Evolutionary conservation across 35 echinoderm and acorn worm species (phyloP), one percentile per base, ranked within the genome.

Genomic region (Apostichopus parvimensis): DNA sequence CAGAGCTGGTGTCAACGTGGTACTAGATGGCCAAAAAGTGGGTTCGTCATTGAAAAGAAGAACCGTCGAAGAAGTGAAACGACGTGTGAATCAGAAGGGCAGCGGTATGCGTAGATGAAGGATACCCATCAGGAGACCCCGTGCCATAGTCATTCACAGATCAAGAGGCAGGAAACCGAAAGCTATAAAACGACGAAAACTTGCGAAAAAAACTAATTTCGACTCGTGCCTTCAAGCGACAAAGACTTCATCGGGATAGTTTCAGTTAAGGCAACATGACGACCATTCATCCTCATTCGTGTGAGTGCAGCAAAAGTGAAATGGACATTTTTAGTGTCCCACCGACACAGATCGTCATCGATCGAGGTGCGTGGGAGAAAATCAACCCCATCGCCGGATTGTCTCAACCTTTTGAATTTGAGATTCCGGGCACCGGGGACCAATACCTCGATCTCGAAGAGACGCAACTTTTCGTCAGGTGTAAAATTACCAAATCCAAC

Each of bases 381-480:
- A 87, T 87, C 57, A 87, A 66, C 28, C 85, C 85, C 64, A n/a
- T 87, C 28, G 57, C 85, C 6, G 57, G 85, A 5, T 65, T 87
- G 14, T 66, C 85, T 6, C 45, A 28, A 54, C 88, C 93, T 11
- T 85, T 86, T n/a, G 72, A 94, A 68, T 94, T 94, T 45, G 53
- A 71, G 15, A 79, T 94, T 54, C 9, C 78, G 5, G 78, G 91
- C 12, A 85, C 76, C 24, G 73, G 68, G 6, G 92, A 93, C 57
- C 82, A 93, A 79, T 94, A 94, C 78, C 22, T 86, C 10, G 93
- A 94, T 89, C 54, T 94, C 10, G 52, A 61, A 57, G 59, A 90
- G 66, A 91, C 75, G 57, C 54, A 91, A 21, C 78, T 94, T 45
- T 80, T 25, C 24, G 24, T 25, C 24, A 25, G 24, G 24, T 25